phyloP scores from a whole-genome alignment of 2,797 vertebrate genomes.

The Helarctos malayanus region DNA sequence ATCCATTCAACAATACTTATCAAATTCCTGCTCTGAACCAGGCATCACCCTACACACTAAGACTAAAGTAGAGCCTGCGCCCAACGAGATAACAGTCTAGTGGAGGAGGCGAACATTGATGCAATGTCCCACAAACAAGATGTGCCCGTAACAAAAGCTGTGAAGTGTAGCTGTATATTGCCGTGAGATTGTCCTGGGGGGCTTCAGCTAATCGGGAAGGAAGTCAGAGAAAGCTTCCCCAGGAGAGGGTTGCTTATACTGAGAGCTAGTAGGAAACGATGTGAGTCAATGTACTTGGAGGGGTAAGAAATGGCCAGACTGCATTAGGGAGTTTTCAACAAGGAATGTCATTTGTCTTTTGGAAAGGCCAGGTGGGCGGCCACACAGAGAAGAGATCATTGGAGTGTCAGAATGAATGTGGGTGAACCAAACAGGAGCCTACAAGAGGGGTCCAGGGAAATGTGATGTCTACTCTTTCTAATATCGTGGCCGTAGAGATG shows the following conservation, averaged over 20 bases:
- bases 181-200: not conserved
- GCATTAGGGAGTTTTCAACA: constrained; percentile 12
- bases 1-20: not conserved
- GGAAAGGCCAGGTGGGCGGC: not conserved
- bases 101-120: not conserved
- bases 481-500: not conserved
- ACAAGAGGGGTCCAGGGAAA: not conserved
- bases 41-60: not conserved
- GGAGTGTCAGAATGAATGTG: not conserved
- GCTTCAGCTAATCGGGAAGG: not conserved
- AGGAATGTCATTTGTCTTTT: not conserved
- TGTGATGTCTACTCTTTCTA: not conserved
- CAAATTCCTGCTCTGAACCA: not conserved
- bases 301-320: not conserved
- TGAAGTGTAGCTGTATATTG: not conserved
- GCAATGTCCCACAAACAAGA: not conserved
- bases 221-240: not conserved
- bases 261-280: not conserved
- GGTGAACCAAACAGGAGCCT: not conserved
- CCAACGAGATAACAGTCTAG: not conserved
- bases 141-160: not conserved
- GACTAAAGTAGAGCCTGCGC: not conserved
- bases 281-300: not conserved
- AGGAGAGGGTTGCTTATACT: not conserved
- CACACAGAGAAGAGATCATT: not conserved